A percentile compares a stretch with the other conserved stretches of the same genome.
Conservation (phyloP, 2,888 invertebrate genomes). For the Chrysolina haemoptera region DNA sequence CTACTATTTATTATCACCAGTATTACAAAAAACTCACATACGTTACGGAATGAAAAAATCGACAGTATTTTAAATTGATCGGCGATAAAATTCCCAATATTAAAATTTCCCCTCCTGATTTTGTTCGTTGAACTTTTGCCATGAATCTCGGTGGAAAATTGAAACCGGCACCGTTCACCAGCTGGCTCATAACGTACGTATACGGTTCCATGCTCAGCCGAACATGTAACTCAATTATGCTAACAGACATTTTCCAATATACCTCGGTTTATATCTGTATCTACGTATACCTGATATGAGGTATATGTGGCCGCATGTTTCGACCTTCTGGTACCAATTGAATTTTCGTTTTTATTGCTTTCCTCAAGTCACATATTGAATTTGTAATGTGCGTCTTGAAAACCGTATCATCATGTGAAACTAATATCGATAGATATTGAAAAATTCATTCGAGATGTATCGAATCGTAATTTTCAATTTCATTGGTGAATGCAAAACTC, state of each 20-base stretch:
- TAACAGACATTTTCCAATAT: slow-evolving; percentile 64
- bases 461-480: slow-evolving; percentile 11
- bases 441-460: background rate
- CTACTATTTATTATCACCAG: too few species aligned
- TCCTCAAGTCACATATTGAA: slow-evolving; percentile 30
- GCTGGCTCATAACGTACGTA: slow-evolving; percentile 52
- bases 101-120: background rate
- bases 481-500: background rate
- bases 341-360: slow-evolving; percentile 46
- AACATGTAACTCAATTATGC: slow-evolving; percentile 63
- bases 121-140: slow-evolving; percentile 1
- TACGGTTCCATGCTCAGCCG: slow-evolving; percentile 59
- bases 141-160: slow-evolving; percentile 48
- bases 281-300: slow-evolving; percentile 35
- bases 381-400: slow-evolving; percentile 28
- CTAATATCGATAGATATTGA: slow-evolving; percentile 2
- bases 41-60: too few species aligned
- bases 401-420: background rate
- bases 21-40: too few species aligned
- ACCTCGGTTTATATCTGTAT: slow-evolving; percentile 48
- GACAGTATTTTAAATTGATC: background rate
- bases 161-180: slow-evolving; percentile 41
- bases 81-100: background rate
- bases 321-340: slow-evolving; percentile 49
- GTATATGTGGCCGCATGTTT: slow-evolving; percentile 31